Evolutionary conservation across 2,888 invertebrate genomes (phyloP).

Genomic region (Stenichneumon culpator): DNA sequence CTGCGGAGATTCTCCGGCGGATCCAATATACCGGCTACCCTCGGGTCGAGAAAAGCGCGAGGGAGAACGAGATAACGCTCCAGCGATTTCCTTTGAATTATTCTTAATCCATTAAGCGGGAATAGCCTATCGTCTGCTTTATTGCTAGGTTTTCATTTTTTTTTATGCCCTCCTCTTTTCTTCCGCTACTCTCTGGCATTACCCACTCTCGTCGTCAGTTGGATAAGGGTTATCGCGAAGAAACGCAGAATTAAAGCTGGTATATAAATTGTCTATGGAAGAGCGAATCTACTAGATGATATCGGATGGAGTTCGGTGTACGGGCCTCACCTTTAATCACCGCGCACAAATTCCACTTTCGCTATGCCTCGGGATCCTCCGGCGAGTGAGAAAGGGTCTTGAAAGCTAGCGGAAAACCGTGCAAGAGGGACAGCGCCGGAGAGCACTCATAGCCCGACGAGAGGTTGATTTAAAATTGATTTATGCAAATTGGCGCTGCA

Average conservation of each 20-base stretch:
- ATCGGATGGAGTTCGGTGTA: constrained; percentile 19
- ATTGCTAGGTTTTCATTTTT: neutral
- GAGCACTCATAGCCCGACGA: constrained; percentile 55
- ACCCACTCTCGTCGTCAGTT: neutral
- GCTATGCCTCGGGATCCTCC: constrained; percentile 25
- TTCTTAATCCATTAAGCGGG: constrained; percentile 32
- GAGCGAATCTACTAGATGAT: constrained; percentile 5
- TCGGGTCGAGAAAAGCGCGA: constrained; percentile 3
- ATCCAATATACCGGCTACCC: constrained; percentile 9
- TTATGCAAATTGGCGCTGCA: constrained; percentile 85
- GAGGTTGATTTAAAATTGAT: constrained; percentile 84
- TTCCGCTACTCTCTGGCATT: neutral
- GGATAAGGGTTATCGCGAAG: constrained; percentile 23
- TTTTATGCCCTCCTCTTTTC: neutral
- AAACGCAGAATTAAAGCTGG: neutral
- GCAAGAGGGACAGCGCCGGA: constrained; percentile 17
- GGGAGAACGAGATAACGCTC: neutral
- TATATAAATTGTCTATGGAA: constrained; percentile 33
- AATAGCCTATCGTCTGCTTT: constrained; percentile 14
- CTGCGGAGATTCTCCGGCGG: neutral
- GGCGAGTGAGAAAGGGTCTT: constrained; percentile 22
- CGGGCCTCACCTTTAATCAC: constrained; percentile 52
- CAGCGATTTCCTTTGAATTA: constrained; percentile 13
- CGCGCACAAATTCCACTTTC: constrained; percentile 46
- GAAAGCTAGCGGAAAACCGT: constrained; percentile 52